phyloP scores from a whole-genome alignment of 2,797 vertebrate genomes.

The Leptoclinus maculatus region DNA sequence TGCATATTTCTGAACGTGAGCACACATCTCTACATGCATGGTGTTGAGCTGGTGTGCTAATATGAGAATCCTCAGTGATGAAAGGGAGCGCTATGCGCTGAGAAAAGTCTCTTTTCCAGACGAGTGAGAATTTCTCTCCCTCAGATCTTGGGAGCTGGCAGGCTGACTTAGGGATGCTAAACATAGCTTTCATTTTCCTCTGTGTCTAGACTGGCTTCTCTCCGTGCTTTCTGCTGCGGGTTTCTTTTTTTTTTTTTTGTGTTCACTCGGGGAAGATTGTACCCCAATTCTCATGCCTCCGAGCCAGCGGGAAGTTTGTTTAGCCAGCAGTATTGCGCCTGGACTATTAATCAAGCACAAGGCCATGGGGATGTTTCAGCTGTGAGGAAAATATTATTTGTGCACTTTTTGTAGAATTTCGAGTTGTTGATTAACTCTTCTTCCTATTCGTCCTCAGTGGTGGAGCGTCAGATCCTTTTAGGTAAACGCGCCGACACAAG shows the following conservation, averaged over 20 bases:
- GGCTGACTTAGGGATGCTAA: constrained; percentile 70
- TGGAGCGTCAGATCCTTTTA: too few species aligned
- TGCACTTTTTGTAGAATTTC: background rate
- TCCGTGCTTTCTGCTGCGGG: constrained; percentile 66
- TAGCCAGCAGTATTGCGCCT: constrained; percentile 42
- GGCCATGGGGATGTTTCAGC: background rate
- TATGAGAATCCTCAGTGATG: constrained; percentile 5
- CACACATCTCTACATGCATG: background rate
- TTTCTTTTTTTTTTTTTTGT: constrained; percentile 46
- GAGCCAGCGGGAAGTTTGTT: constrained; percentile 66
- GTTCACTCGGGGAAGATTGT: constrained; percentile 61
- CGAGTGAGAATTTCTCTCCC: constrained; percentile 51
- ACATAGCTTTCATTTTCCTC: constrained; percentile 79
- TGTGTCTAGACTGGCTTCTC: constrained; percentile 77
- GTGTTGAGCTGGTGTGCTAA: background rate
- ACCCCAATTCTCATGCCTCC: constrained; percentile 63
- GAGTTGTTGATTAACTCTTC: background rate
- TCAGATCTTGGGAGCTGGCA: constrained; percentile 76
- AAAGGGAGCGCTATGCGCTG: constrained; percentile 12
- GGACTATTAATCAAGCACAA: background rate
- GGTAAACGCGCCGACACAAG: background rate
- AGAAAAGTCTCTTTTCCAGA: constrained; percentile 60
- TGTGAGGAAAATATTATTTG: background rate
- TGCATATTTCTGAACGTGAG: background rate
- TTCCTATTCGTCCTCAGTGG: background rate